Conservation (phyloP, 2,888 invertebrate genomes). For the Athalia rosae region DNA sequence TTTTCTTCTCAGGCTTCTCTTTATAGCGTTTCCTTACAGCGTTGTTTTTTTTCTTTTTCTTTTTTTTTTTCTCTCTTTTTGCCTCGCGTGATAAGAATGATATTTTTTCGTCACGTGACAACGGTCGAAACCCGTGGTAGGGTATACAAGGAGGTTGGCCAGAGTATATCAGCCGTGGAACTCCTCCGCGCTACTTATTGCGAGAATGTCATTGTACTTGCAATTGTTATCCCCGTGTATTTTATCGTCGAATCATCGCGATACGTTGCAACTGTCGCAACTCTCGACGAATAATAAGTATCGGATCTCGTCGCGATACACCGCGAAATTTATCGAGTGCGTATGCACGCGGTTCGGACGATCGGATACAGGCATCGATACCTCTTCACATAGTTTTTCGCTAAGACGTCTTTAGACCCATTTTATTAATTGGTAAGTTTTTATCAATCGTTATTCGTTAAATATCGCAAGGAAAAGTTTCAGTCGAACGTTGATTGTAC, state of each 20-base stretch:
- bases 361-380: too few species aligned
- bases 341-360: too few species aligned
- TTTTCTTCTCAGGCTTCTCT: neutral
- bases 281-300: too few species aligned
- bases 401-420: too few species aligned
- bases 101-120: slow-evolving; percentile 32
- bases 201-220: slow-evolving; percentile 39
- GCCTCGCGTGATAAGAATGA: slow-evolving; percentile 26
- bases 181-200: slow-evolving; percentile 27
- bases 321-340: too few species aligned
- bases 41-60: neutral
- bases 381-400: too few species aligned
- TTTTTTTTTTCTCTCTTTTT: neutral
- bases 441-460: too few species aligned
- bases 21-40: neutral
- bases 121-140: slow-evolving; percentile 32
- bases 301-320: too few species aligned
- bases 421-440: too few species aligned
- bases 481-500: too few species aligned
- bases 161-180: slow-evolving; percentile 37
- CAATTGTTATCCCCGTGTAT: slow-evolving; percentile 15
- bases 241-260: neutral
- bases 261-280: too few species aligned
- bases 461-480: too few species aligned
- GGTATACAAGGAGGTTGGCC: slow-evolving; percentile 32